phyloP scores from a whole-genome alignment of 2,888 invertebrate species.

The Seladonia tumulorum region DNA sequence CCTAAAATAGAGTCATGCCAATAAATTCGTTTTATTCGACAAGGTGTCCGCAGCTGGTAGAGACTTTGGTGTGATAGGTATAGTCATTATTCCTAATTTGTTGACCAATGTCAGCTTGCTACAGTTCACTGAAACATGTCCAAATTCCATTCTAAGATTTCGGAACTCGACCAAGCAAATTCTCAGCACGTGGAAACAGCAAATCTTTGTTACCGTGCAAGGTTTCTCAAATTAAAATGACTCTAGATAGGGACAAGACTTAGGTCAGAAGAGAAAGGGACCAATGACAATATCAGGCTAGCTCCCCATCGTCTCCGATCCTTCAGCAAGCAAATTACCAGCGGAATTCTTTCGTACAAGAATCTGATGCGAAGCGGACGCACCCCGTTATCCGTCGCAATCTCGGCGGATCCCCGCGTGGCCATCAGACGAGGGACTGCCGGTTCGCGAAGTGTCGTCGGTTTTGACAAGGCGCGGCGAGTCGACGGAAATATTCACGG shows the following conservation, averaged over 20 bases:
- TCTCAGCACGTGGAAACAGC: not conserved
- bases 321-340: not conserved
- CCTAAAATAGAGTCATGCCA: not conserved
- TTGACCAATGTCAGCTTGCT: not conserved
- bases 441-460: conserved; percentile 67
- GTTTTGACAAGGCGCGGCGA: conserved; percentile 73
- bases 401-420: not conserved
- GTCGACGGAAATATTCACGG: conserved; percentile 78
- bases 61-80: no score
- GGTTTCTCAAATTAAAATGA: no score
- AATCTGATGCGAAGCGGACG: conserved; percentile 5
- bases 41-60: no score
- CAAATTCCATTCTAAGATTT: not conserved
- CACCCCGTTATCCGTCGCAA: not conserved
- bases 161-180: not conserved
- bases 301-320: not conserved
- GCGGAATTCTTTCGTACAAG: not conserved
- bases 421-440: not conserved
- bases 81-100: no score
- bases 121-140: not conserved
- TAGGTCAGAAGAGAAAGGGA: not conserved
- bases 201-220: no score
- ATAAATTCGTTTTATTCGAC: not conserved
- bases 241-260: no score
- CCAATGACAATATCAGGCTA: not conserved